A percentile compares a stretch with the other conserved stretches of the same genome.
These are phyloP conservation scores for Zoanthus sansibaricus DNA, from an alignment of 92 coral and sea anemone genomes.

Conservation along the genomic window DNA sequence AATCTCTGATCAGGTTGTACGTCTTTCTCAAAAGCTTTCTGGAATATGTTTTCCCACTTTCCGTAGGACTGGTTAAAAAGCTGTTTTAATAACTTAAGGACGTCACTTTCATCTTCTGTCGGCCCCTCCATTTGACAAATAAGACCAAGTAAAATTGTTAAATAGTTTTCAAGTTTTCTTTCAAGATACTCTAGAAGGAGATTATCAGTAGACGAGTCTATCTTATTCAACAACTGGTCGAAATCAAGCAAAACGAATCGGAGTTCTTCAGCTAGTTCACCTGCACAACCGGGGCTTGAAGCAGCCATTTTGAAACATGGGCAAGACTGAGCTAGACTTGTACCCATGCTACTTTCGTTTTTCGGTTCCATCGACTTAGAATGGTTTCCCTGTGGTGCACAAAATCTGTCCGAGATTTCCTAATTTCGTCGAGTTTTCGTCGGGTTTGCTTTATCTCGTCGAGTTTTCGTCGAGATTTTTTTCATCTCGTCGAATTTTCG, in stretches of 20 bases:
- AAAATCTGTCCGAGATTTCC: background rate
- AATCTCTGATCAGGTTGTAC: slow-evolving; percentile 1
- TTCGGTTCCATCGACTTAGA: background rate
- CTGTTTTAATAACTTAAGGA: background rate
- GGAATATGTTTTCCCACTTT: slow-evolving; percentile 2
- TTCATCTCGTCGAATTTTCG: too few species aligned
- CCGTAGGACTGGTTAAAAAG: slow-evolving; percentile 2
- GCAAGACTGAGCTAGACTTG: slow-evolving; percentile 5
- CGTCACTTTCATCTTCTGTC: slow-evolving; percentile 25
- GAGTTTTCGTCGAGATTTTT: too few species aligned
- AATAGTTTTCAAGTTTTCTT: slow-evolving; percentile 5
- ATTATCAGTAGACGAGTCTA: slow-evolving; percentile 33
- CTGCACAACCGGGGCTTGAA: background rate
- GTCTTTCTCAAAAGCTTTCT: slow-evolving; percentile 1
- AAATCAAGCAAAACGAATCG: slow-evolving; percentile 33
- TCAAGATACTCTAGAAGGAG: background rate
- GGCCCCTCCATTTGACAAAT: slow-evolving; percentile 15
- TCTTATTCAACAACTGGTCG: slow-evolving; percentile 28
- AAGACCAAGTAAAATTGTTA: background rate
- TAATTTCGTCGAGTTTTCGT: background rate
- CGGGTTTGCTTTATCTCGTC: background rate
- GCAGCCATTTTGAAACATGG: slow-evolving; percentile 33
- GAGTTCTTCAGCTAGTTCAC: slow-evolving; percentile 14
- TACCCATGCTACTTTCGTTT: background rate
- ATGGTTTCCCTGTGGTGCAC: background rate